Percentiles rank a stretch among this genome's conserved stretches.
Conservation (phyloP, 2,797 vertebrate species). For the Rhadinocentrus ornatus region DNA sequence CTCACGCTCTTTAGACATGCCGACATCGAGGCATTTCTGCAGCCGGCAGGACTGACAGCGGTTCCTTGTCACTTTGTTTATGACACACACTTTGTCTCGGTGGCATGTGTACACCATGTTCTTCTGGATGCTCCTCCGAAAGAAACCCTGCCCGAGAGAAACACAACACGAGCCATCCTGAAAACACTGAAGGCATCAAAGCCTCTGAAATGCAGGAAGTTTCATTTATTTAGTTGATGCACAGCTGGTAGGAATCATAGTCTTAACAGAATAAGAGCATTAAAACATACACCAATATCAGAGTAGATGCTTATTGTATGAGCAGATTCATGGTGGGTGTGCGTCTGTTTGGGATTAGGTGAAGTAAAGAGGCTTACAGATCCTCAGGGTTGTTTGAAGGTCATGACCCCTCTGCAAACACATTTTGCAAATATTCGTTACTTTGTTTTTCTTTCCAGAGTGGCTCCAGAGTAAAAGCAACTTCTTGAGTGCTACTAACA, state of each 20-base stretch:
- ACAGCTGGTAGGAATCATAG: constrained; percentile 2
- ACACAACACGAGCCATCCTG: neutral
- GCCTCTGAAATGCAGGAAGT: neutral
- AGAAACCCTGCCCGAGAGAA: constrained; percentile 88
- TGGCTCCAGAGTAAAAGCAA: too few species aligned
- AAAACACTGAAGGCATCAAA: too few species aligned
- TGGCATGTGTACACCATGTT: constrained; percentile 98
- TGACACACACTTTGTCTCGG: constrained; percentile 95
- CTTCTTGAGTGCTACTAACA: too few species aligned
- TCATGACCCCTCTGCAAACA: constrained; percentile 39
- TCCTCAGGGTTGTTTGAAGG: constrained; percentile 54
- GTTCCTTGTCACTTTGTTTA: constrained; percentile 98
- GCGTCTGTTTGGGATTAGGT: constrained; percentile 51
- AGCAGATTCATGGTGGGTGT: neutral
- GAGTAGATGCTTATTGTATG: constrained; percentile 21
- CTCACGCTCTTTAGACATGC: constrained; percentile 99
- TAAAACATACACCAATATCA: neutral
- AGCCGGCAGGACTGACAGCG: constrained; percentile 98
- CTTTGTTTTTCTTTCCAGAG: neutral
- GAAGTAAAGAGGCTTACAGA: constrained; percentile 66
- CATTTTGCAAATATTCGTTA: constrained; percentile 36
- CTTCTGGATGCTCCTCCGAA: constrained; percentile 97
- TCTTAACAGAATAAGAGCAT: neutral
- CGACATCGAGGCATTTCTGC: constrained; percentile 97
- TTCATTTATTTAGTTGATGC: neutral